A percentile compares a stretch with the other conserved stretches of the same genome.
phyloP scores from a whole-genome alignment of 2,888 invertebrate species.

The Amphipoea lucens region DNA sequence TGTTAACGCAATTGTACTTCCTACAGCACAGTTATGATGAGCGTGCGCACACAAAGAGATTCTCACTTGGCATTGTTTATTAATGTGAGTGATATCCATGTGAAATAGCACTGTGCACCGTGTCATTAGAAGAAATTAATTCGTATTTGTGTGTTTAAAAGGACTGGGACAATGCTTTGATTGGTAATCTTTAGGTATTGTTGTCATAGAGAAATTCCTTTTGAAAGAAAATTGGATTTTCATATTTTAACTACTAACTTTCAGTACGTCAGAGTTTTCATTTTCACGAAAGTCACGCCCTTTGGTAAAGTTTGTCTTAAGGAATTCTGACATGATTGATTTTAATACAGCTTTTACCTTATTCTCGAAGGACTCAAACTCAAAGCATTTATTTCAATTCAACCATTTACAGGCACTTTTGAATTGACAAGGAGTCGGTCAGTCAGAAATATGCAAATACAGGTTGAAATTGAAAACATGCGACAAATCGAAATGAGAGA shows the following conservation, averaged over 20 bases:
- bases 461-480: too few species aligned
- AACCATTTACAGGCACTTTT: background rate
- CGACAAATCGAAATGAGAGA: too few species aligned
- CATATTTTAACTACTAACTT: background rate
- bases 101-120: constrained; percentile 57
- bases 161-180: constrained; percentile 25
- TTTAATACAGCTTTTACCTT: background rate
- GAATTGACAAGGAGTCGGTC: background rate
- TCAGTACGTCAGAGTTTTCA: background rate
- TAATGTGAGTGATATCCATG: constrained; percentile 71
- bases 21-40: constrained; percentile 82
- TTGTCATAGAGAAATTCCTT: constrained; percentile 3
- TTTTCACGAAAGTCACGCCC: background rate
- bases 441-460: background rate
- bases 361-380: background rate
- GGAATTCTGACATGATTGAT: background rate
- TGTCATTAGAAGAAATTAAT: constrained; percentile 44
- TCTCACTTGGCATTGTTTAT: constrained; percentile 81
- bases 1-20: constrained; percentile 81
- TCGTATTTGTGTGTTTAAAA: constrained; percentile 10
- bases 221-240: background rate
- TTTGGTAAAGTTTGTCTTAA: background rate
- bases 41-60: constrained; percentile 76
- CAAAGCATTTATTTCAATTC: background rate
- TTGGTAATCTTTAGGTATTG: constrained; percentile 17